phyloP scores from a whole-genome alignment of 1,140 invertebrate genomes.

The Tenebrio molitor region DNA sequence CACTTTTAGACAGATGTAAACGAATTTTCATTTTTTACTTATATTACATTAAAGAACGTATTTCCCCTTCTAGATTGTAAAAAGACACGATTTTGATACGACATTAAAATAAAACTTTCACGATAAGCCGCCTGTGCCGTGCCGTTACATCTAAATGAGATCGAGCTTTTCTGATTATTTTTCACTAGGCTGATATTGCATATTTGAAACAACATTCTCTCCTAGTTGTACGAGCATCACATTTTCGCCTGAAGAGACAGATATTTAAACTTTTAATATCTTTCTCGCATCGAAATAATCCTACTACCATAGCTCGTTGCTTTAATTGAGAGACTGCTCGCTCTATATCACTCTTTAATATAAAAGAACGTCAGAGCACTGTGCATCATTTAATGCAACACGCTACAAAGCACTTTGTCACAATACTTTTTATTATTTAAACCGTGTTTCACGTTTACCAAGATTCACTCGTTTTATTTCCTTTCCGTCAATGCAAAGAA shows the following conservation, averaged over 20 bases:
- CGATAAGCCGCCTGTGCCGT: not conserved
- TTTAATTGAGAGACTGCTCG: too few relatives aligned
- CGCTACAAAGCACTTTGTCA: too few relatives aligned
- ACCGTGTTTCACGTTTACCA: too few relatives aligned
- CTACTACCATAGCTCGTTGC: too few relatives aligned
- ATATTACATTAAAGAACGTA: slow-evolving; percentile 17
- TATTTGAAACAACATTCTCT: not conserved
- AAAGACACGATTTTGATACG: slow-evolving; percentile 8
- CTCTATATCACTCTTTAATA: too few relatives aligned
- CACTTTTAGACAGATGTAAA: slow-evolving; percentile 23
- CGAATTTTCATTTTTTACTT: slow-evolving; percentile 26
- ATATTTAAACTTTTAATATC: too few relatives aligned
- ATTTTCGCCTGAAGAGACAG: not conserved
- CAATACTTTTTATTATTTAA: too few relatives aligned
- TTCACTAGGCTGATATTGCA: slow-evolving; percentile 1
- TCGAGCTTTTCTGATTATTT: slow-evolving; percentile 18
- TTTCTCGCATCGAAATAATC: too few relatives aligned
- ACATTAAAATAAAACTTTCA: slow-evolving; percentile 22
- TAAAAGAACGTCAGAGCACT: too few relatives aligned
- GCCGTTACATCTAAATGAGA: slow-evolving; percentile 26
- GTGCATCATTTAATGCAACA: too few relatives aligned
- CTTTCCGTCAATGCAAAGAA: too few relatives aligned
- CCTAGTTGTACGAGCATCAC: not conserved
- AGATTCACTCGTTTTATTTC: too few relatives aligned
- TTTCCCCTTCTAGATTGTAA: slow-evolving; percentile 2